Evolutionary conservation across 2,888 invertebrate species (phyloP), one percentile per base, ranked within the genome.

Genomic region (Drosophila emarginata): DNA sequence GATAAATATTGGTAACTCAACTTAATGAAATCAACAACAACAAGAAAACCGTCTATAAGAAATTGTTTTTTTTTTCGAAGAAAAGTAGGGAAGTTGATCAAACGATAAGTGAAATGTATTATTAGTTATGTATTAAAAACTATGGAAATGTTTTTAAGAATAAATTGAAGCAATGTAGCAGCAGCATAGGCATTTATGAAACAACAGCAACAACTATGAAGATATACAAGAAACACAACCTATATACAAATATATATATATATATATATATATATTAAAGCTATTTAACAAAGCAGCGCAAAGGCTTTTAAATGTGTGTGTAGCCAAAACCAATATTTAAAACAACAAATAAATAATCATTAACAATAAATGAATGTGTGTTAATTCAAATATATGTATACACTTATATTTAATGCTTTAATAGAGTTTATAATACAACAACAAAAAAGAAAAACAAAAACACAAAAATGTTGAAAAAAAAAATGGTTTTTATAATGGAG

Each of bases 401-500:
- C 9, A 45, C 11, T 18, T 45, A 18, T 45, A 45, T 45, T 45
- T 37, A 79, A 83, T 78, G 88, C 84, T 88, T 84, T 80, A 77
- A 77, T 76, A 76, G 76, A 58, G 51, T 73, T 78, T 76, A 78
- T 86, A 67, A 79, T 57, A 69, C 45, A 71, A 67, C 58, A 66
- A 64, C 23, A 63, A 21, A 12, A 37, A 53, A 21, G 54, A 62
- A 64, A 32, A 63, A 21, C 12, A 37, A 53, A 21, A 59, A 62
- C 45, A 50, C 61, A 52, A 61, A 81, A 73, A 57, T 39, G 61
- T 65, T 65, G 6, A 56, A 60, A 50, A 67, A n/a, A 70, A 56
- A 64, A 71, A 76, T 76, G 71, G 72, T 78, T 88, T 85, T 85
- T 76, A 69, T 67, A 85, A 88, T 85, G 84, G 84, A 85, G 84